phyloP scores from a whole-genome alignment of 1,140 invertebrate genomes.

The Aphaenogaster rudis region DNA sequence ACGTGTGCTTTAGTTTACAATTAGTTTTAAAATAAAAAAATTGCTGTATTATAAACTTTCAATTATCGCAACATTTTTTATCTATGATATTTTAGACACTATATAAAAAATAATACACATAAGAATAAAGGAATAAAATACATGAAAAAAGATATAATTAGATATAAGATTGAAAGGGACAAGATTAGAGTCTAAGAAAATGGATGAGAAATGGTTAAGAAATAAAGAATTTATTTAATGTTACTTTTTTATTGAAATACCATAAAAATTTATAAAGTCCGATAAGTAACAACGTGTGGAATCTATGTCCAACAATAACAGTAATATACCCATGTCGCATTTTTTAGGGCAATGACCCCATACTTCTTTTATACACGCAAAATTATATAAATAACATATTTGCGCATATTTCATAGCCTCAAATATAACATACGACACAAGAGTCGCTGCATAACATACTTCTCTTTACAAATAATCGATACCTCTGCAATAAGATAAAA shows the following conservation, averaged over 20 bases:
- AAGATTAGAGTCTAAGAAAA: not conserved
- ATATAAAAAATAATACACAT: conserved; percentile 3
- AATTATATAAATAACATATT: conserved; percentile 29
- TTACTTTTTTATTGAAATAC: conserved; percentile 64
- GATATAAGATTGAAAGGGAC: not conserved
- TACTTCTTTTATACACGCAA: not conserved
- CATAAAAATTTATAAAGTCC: conserved; percentile 71
- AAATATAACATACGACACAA: conserved; percentile 18
- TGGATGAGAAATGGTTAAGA: not conserved
- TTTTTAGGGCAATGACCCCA: not conserved
- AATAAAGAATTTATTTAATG: not conserved
- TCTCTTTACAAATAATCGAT: not conserved
- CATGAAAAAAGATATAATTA: not conserved
- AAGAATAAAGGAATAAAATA: not conserved
- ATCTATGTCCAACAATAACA: conserved; percentile 60
- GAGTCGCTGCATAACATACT: not conserved
- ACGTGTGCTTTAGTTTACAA: not conserved
- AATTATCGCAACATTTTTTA: not conserved
- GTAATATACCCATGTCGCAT: conserved; percentile 31
- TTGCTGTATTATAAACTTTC: not conserved
- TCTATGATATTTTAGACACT: not conserved
- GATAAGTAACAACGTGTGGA: conserved; percentile 47
- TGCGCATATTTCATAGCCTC: conserved; percentile 46
- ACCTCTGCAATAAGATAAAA: not conserved
- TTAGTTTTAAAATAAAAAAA: conserved; percentile 1